Percentiles rank a stretch among this genome's conserved stretches.
phyloP scores from a whole-genome alignment of 1,140 invertebrate species.

The Epicauta chinensis region DNA sequence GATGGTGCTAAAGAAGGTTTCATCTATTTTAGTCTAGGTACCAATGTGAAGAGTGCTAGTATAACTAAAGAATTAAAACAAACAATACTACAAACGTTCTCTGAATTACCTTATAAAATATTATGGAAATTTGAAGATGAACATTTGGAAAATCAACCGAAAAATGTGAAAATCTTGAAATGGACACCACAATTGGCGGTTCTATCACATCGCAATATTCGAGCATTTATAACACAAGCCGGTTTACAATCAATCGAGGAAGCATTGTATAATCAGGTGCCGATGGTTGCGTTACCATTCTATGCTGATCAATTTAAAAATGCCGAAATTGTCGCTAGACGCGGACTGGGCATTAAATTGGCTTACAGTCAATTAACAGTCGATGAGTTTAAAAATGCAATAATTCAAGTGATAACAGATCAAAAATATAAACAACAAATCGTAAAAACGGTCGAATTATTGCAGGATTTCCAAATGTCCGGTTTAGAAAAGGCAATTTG shows the following conservation, averaged over 20 bases:
- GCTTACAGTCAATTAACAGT: conserved; percentile 25
- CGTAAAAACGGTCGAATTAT: conserved; percentile 17
- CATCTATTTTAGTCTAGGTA: conserved; percentile 54
- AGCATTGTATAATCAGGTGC: conserved; percentile 45
- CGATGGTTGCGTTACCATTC: conserved; percentile 46
- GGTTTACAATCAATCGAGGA: conserved; percentile 48
- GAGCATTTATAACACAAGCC: conserved; percentile 47
- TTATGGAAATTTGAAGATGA: conserved; percentile 54
- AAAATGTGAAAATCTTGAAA: conserved; percentile 50
- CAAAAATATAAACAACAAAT: conserved; percentile 17
- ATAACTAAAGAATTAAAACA: conserved; percentile 45
- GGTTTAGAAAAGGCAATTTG: conserved; percentile 44
- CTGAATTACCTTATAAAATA: conserved; percentile 47
- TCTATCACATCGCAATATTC: conserved; percentile 42
- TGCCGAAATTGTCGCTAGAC: conserved; percentile 19
- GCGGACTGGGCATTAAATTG: conserved; percentile 29
- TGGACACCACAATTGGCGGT: conserved; percentile 54
- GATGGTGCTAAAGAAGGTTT: conserved; percentile 47
- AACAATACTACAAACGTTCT: conserved; percentile 47
- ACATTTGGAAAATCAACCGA: conserved; percentile 35
- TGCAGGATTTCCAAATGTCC: conserved; percentile 37
- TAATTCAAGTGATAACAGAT: conserved; percentile 24
- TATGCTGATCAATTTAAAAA: conserved; percentile 41
- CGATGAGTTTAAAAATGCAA: conserved; percentile 20
- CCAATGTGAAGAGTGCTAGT: conserved; percentile 50